These are phyloP conservation scores for Macrostomum lignano DNA, from an alignment of 1,140 invertebrate genomes.

Conservation along the genomic window DNA sequence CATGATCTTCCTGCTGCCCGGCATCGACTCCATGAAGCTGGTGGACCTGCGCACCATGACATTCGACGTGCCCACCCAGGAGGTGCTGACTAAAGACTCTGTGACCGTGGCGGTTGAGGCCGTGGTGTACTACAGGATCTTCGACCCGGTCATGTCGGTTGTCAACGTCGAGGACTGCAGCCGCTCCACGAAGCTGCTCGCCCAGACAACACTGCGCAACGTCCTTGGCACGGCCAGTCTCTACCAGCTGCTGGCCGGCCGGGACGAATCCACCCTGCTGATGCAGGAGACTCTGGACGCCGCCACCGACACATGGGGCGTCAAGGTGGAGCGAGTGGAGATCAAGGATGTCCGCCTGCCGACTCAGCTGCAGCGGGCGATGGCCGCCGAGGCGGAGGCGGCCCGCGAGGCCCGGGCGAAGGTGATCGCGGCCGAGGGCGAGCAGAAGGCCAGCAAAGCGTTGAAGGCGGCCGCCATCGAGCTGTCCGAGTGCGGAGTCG, in stretches of 20 bases:
- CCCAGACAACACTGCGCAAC: constrained; percentile 1
- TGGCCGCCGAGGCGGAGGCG: constrained; percentile 9
- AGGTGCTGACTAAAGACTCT: constrained; percentile 15
- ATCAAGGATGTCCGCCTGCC: constrained; percentile 28
- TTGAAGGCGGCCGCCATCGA: too few relatives aligned
- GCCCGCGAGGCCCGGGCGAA: constrained; percentile 49
- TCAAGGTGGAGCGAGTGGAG: constrained; percentile 67
- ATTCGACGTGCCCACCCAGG: constrained; percentile 36
- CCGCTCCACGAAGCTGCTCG: not conserved
- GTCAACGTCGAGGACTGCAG: not conserved
- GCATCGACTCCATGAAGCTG: constrained; percentile 33
- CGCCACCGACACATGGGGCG: constrained; percentile 66
- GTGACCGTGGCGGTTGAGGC: constrained; percentile 1
- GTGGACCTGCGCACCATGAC: constrained; percentile 34
- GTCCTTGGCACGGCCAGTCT: not conserved
- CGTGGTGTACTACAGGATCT: not conserved
- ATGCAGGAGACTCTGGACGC: constrained; percentile 35
- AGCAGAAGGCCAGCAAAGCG: too few relatives aligned
- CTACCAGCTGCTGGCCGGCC: not conserved
- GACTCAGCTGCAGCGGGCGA: constrained; percentile 7
- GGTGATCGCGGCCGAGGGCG: constrained; percentile 27
- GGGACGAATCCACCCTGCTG: not conserved
- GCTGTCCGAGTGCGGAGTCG: too few relatives aligned
- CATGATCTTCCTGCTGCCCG: constrained; percentile 35
- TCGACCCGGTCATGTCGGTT: not conserved